Percentiles rank a stretch among this genome's conserved stretches.
Evolutionary conservation across 2,797 vertebrate genomes (phyloP).

Genomic region (Neosilurus mollespiculum): DNA sequence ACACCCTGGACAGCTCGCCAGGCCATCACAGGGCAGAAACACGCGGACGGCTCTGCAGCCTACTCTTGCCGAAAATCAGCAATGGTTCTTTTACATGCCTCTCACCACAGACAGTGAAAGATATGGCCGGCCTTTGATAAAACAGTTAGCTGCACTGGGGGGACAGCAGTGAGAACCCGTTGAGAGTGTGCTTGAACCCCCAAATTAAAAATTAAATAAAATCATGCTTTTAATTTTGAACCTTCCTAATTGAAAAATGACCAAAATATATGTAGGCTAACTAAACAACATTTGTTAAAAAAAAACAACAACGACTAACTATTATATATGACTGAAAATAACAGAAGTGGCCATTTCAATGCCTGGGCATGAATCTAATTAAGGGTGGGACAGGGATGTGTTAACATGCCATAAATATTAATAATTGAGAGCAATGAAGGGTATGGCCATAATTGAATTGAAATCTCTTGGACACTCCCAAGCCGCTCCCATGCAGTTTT

Average conservation of each 20-base stretch:
- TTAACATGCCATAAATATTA: conserved; percentile 62
- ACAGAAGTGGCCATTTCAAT: conserved; percentile 34
- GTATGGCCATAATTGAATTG: conserved; percentile 53
- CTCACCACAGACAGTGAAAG: too few relatives aligned
- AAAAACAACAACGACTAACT: too few relatives aligned
- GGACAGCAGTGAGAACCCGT: too few relatives aligned
- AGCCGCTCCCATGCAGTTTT: conserved; percentile 53
- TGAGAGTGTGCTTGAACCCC: too few relatives aligned
- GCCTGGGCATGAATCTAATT: conserved; percentile 45
- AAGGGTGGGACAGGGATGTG: conserved; percentile 41
- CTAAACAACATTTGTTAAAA: conserved; percentile 41
- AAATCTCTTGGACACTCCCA: conserved; percentile 56
- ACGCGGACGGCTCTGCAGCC: too few relatives aligned
- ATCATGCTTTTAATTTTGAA: neutral
- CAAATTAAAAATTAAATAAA: neutral
- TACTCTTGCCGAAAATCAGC: too few relatives aligned
- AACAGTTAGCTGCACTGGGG: too few relatives aligned
- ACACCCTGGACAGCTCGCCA: too few relatives aligned
- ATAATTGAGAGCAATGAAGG: conserved; percentile 59
- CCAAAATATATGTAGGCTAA: neutral
- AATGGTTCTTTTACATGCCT: too few relatives aligned
- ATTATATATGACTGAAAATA: conserved; percentile 20
- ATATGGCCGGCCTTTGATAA: too few relatives aligned
- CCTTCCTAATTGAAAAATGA: neutral
- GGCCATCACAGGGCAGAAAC: too few relatives aligned